Percentiles rank a stretch among this genome's conserved stretches.
phyloP scores from a whole-genome alignment of 2,888 invertebrate genomes.

The Rotaria macrura region DNA sequence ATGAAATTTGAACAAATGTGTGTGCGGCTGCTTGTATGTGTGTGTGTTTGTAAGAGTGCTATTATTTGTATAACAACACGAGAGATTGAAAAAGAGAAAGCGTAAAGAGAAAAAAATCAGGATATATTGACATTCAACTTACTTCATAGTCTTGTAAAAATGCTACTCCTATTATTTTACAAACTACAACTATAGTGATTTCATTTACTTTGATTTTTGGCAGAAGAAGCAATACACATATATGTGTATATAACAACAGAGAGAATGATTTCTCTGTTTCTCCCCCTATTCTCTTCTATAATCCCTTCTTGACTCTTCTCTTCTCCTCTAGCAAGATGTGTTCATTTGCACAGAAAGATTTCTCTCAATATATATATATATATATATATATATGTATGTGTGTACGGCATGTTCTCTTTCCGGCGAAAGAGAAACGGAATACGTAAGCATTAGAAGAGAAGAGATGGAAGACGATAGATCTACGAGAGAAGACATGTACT shows the following conservation, averaged over 20 bases:
- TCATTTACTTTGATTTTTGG: background rate
- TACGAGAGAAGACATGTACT: background rate
- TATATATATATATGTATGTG: background rate
- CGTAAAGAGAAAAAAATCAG: background rate
- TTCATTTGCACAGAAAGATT: background rate
- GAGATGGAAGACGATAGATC: background rate
- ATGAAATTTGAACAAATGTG: background rate
- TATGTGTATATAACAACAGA: background rate
- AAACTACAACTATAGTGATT: background rate
- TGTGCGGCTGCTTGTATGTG: background rate
- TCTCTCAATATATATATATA: conserved; percentile 1
- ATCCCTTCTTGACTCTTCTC: conserved; percentile 7
- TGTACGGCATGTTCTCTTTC: background rate
- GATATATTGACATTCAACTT: conserved; percentile 6
- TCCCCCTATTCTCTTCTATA: background rate
- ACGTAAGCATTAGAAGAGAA: background rate
- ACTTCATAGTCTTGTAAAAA: background rate
- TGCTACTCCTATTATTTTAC: background rate
- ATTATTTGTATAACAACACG: background rate
- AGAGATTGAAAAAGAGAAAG: background rate
- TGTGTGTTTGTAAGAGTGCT: background rate
- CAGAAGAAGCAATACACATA: background rate
- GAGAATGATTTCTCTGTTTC: background rate
- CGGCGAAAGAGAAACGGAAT: background rate
- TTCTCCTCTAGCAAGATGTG: background rate